Conservation (phyloP, 2,888 invertebrate species). For the Melangyna quadrimaculata region DNA sequence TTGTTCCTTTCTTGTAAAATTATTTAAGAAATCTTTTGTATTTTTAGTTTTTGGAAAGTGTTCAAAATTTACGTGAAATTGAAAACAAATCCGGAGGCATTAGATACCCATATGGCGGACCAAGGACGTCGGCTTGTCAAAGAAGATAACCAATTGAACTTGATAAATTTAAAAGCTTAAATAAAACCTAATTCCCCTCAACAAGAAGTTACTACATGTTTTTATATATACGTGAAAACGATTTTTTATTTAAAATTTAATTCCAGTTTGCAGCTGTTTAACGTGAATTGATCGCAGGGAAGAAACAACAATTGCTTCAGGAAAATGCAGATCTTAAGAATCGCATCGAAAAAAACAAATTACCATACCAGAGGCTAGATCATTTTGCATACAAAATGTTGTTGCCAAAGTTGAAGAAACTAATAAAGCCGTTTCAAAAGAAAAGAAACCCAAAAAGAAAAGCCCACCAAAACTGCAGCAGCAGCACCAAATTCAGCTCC, state of each 20-base stretch:
- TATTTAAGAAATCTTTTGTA: too few species aligned
- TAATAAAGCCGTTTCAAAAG: constrained; percentile 77
- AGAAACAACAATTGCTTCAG: constrained; percentile 82
- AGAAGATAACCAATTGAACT: too few species aligned
- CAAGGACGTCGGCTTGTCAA: too few species aligned
- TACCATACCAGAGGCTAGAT: constrained; percentile 81
- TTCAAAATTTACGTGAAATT: too few species aligned
- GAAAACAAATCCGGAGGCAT: too few species aligned
- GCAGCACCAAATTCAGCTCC: constrained; percentile 74
- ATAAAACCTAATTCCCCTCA: constrained; percentile 75
- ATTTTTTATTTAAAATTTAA: background rate
- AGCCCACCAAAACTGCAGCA: constrained; percentile 77
- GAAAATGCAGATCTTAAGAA: constrained; percentile 85
- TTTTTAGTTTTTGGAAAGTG: too few species aligned
- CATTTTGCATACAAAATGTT: constrained; percentile 63
- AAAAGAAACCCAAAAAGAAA: constrained; percentile 81
- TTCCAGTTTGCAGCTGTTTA: constrained; percentile 82
- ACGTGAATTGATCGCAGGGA: constrained; percentile 81
- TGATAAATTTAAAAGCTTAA: too few species aligned
- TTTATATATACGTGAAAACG: background rate
- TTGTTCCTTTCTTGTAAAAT: too few species aligned
- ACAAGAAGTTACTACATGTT: constrained; percentile 74
- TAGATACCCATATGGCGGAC: too few species aligned
- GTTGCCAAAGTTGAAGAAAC: constrained; percentile 63
- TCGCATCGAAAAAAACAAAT: constrained; percentile 87